Base-by-base conservation (phyloP, 1,140 invertebrate genomes). In the Rhysida immarginata region DNA sequence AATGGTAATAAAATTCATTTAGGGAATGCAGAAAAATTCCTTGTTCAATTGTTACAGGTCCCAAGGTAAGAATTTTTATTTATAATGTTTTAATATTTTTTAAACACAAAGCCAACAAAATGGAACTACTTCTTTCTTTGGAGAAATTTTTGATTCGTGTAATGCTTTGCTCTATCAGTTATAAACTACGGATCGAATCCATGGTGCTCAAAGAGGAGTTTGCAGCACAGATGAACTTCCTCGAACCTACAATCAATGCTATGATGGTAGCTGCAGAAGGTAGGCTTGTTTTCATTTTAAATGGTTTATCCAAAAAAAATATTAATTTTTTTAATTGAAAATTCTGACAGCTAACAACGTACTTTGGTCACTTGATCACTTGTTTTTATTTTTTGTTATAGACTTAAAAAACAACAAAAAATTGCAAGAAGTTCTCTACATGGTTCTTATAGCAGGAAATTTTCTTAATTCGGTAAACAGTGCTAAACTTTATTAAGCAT, bases 141-240 rank as follows among this genome's bases (percentile, higher is more conserved):
- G n/a, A n/a, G n/a, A n/a, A n/a, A n/a, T n/a, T n/a, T n/a, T n/a
- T n/a, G n/a, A n/a, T n/a, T n/a, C n/a, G n/a, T n/a, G n/a, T n/a
- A n/a, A n/a, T n/a, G n/a, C n/a, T 58, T 26, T 57, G 53, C 51
- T 54, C 53, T 74, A 75, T 18, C 65, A 95, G 91, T 69, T 96
- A 95, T 69, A 88, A 89, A 70, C 71, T 96, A 56, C 77, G 92
- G 45, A 90, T 96, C 58, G 92, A 97, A 72, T 86, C 87, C 61
- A 93, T 95, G 86, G 75, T 96, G n/a, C 72, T 98, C 25, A 92
- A 92, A 68, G 92, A 96, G 71, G 95, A 99, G 70, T 96, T 96
- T 71, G 81, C 83, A 0, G 80, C 87, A 0, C 94, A 92, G 61
- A 85, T 96, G 69, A 84, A 83, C 59, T 92, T 87, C 64, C 75